Base-by-base conservation (phyloP, 2,888 invertebrate genomes). In the Cecidostiba fungosa region DNA sequence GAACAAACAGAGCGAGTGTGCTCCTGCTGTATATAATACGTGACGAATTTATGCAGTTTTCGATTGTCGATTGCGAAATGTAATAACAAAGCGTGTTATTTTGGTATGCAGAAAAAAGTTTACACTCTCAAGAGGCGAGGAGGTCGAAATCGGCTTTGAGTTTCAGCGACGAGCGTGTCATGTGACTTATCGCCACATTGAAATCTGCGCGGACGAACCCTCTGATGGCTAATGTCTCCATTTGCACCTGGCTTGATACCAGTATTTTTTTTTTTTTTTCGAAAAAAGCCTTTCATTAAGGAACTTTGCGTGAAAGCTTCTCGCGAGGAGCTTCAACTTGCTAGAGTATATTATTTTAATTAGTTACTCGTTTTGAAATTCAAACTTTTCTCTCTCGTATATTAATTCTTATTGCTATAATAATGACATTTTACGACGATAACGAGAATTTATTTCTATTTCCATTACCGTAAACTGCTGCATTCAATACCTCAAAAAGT, bases 131-230 rank as follows among this genome's bases (percentile, higher is more conserved):
- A n/a, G n/a, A n/a, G n/a, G n/a, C 47, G n/a, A 50, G n/a, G 1
- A 6, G 2, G 6, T n/a, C 59, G 26, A 78, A 84, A 79, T 62
- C 50, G 74, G 62, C 84, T 62, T 84, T 50, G 23, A 47, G 73
- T 78, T 78, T 73, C 73, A 69, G 29, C 36, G 32, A 10, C 29
- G 62, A 83, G 77, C 84, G 78, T 74, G 74, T 66, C 73, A 50
- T 23, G 74, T 74, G 78, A 74, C 84, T 78, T 79, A 84, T 78
- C 78, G 74, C 36, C 54, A n/a, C 77, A 23, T 23, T 26, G 26
- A 77, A 72, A 83, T 83, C 77, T 77, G 47, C 50, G n/a, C 2
- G 26, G 39, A 32, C 36, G 8, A 59, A 36, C 62, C 29, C 36
- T 14, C n/a, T n/a, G n/a, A n/a, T n/a, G 16, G 8, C 29, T 50